Percentiles rank a stretch among this genome's conserved stretches.
Evolutionary conservation across 1,140 invertebrate genomes (phyloP).

Genomic region (Pantala flavescens): DNA sequence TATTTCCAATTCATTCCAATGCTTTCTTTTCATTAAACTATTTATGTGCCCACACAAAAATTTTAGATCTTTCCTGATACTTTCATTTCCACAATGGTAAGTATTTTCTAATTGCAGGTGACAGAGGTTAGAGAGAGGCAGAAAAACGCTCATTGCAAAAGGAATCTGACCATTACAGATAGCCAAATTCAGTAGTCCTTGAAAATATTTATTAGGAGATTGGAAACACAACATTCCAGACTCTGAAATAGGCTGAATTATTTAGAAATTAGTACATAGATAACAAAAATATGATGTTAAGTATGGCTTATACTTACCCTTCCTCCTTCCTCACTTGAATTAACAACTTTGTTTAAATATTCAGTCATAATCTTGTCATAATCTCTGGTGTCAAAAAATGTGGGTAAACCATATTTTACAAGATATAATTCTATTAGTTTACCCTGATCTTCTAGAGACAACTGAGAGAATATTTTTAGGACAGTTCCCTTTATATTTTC

Average conservation of each 20-base stretch:
- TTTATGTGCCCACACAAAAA: too few species aligned
- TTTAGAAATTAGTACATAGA: neutral
- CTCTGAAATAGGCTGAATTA: neutral
- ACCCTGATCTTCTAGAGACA: neutral
- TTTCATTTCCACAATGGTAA: too few species aligned
- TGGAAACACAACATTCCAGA: neutral
- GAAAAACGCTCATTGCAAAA: neutral
- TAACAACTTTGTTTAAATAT: neutral
- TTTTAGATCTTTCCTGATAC: too few species aligned
- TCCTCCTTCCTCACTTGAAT: neutral
- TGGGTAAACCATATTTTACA: neutral
- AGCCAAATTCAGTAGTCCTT: neutral
- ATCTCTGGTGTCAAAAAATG: neutral
- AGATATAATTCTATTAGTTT: neutral
- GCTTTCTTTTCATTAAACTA: neutral
- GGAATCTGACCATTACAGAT: neutral
- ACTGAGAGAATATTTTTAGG: neutral
- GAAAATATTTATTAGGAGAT: neutral
- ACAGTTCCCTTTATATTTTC: neutral
- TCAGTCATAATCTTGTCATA: neutral
- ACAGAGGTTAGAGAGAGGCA: neutral
- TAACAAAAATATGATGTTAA: neutral
- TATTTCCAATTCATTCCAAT: neutral
- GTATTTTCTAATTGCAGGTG: neutral
- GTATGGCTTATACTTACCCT: neutral